Percentiles rank a stretch among this genome's conserved stretches.
phyloP scores from a whole-genome alignment of 2,888 invertebrate genomes.

The Agriopis marginaria region DNA sequence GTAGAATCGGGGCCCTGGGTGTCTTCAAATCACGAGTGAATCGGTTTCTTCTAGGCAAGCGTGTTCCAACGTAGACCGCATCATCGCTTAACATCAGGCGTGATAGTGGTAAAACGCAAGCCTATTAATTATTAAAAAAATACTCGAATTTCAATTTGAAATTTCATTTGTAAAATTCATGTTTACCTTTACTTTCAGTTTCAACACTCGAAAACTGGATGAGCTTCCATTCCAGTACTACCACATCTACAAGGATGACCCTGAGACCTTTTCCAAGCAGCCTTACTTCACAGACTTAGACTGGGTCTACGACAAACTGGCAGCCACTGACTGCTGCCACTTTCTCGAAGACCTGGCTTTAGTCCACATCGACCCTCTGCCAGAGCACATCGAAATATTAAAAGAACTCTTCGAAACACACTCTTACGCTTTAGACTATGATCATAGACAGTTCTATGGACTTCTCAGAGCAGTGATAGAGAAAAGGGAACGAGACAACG shows the following conservation, averaged over 20 bases:
- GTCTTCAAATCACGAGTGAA: too few species aligned
- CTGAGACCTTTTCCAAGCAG: constrained; percentile 87
- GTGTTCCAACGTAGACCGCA: too few species aligned
- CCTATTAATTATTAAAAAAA: too few species aligned
- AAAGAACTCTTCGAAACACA: constrained; percentile 90
- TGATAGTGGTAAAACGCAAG: too few species aligned
- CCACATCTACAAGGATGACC: constrained; percentile 84
- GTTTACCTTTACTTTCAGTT: too few species aligned
- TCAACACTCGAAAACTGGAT: constrained; percentile 92
- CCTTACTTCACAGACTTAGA: constrained; percentile 90
- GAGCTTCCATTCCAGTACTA: constrained; percentile 93
- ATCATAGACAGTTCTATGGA: constrained; percentile 93
- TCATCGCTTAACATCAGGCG: too few species aligned
- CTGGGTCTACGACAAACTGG: constrained; percentile 93
- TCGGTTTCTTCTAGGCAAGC: too few species aligned
- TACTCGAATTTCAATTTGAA: too few species aligned
- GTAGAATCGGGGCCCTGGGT: too few species aligned
- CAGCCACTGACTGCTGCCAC: constrained; percentile 91
- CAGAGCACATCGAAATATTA: constrained; percentile 85
- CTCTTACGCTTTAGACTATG: constrained; percentile 91
- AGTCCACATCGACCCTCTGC: constrained; percentile 76
- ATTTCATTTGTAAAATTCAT: too few species aligned
- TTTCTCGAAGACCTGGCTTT: constrained; percentile 92
- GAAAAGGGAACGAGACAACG: constrained; percentile 68
- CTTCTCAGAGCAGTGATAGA: constrained; percentile 81